Base-by-base conservation (phyloP, 2,797 vertebrate species). In the Buphagus erythrorhynchus region DNA sequence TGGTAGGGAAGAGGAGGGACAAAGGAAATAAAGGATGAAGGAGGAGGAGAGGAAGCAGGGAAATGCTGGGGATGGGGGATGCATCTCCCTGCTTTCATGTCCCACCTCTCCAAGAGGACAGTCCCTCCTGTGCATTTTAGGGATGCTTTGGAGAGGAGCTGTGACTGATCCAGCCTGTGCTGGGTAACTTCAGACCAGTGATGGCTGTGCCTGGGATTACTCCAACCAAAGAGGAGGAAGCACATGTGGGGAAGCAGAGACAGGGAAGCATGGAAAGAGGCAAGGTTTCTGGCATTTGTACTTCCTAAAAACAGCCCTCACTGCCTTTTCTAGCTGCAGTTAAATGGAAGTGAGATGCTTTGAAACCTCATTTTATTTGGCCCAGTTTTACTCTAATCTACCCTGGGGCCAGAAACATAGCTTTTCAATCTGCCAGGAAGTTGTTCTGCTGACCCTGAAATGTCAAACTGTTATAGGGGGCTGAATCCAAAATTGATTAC, bases 361-460 rank as follows among this genome's bases (percentile, higher is more conserved):
- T 74, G 58, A 95, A 94, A 80, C 69, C 86, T 94, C 89, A 73
- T 97, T 96, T 97, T 95, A 94, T 91, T 95, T 95, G 95, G 86
- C 92, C 86, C 38, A 55, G 81, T 87, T 95, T 97, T 97, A 92
- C 93, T 90, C 69, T 95, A 95, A 96, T 94, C 91, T 95, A 95
- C 77, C 67, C 67, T 54, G 55, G 92, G 81, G 87, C 92, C 73
- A 91, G 93, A 82, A 94, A 93, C 73, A 68, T 21, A 77, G 93
- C 80, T 97, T 97, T 97, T 96, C 96, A 95, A 97, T 97, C 96
- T 97, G 66, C 94, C 83, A 84, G 75, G 94, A 95, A 94, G 96
- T 95, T 95, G 94, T 95, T 96, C 96, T 67, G 94, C 91, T 97
- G 97, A 97, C 97, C 97, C 93, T 96, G 96, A 97, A 95, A 97